Evolutionary conservation across 2,888 invertebrate genomes (phyloP).

Genomic region (Peribatodes rhomboidaria): DNA sequence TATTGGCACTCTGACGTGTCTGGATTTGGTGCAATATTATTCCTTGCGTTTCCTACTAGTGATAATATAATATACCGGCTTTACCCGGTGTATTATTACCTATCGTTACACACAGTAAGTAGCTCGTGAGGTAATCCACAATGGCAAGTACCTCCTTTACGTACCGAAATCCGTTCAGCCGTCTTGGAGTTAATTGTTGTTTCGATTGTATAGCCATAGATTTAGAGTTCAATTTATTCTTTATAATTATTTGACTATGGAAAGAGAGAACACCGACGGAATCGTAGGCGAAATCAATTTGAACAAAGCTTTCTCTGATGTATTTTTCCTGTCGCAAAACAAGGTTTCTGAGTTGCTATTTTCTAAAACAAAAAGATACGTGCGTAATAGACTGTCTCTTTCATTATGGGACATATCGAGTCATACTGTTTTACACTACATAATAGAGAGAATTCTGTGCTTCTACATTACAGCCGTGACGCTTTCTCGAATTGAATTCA

Average conservation of each 20-base stretch:
- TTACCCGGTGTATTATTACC: no score
- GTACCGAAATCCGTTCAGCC: no score
- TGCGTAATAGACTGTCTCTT: not conserved
- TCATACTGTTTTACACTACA: conserved; percentile 5
- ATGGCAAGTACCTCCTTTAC: no score
- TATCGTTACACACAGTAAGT: no score
- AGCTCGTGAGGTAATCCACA: no score
- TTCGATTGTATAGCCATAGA: no score
- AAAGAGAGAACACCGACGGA: not conserved
- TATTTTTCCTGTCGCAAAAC: not conserved
- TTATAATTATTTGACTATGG: no score
- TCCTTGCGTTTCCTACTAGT: not conserved
- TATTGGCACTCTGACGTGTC: not conserved
- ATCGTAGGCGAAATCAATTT: not conserved
- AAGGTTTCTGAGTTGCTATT: not conserved
- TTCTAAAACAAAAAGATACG: not conserved
- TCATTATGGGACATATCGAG: not conserved
- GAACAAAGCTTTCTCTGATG: not conserved
- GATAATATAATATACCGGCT: no score
- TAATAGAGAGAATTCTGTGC: not conserved
- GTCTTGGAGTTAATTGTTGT: no score
- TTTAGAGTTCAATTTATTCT: no score
- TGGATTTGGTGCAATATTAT: conserved; percentile 6
- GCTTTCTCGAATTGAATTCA: conserved; percentile 35
- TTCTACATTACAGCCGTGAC: conserved; percentile 22